Evolutionary conservation across 2,113 vertebrate genomes (phyloP).

Genomic region (human (Homo sapiens)): GRCh38 chr11:7424001-7424500

Average conservation of each 20-base stretch:
- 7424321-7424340: not conserved
- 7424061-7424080: not conserved
- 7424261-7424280: not conserved
- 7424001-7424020: not conserved
- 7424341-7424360: not conserved
- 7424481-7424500: not conserved
- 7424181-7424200: slow-evolving; percentile 68
- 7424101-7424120: slow-evolving; percentile 42
- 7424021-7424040: not conserved
- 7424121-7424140: not conserved
- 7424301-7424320: not conserved
- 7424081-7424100: not conserved
- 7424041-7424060: not conserved
- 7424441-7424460: not conserved
- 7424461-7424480: not conserved
- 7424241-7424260: slow-evolving; percentile 67
- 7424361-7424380: not conserved
- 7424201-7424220: slow-evolving; percentile 53
- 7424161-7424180: slow-evolving; percentile 69
- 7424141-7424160: slow-evolving; percentile 45
- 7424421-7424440: not conserved
- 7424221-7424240: slow-evolving; percentile 51
- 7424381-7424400: not conserved
- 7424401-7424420: accelerated
- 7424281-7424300: not conserved